Evolutionary conservation across 2,797 vertebrate genomes (phyloP), one percentile per base, ranked within the genome.

Genomic region (Anguilla megastoma): DNA sequence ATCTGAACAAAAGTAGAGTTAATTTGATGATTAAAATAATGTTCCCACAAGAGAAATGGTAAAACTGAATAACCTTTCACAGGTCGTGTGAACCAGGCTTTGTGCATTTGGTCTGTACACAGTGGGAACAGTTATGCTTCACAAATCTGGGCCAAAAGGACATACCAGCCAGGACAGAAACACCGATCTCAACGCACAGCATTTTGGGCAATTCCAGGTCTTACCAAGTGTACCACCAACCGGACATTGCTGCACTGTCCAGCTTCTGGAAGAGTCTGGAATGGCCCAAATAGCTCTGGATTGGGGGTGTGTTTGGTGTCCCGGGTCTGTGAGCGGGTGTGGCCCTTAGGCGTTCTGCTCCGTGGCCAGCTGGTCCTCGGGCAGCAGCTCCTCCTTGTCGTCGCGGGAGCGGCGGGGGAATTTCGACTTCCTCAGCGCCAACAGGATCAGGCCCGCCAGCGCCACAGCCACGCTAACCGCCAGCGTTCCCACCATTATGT

Each of bases 361-460:
- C 83, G 91, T 0, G 2, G 86, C 16, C 84, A 94, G 89, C 48
- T 89, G 85, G 48, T 95, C 92, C 1, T 93, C 92, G 0, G 93
- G 91, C 18, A 96, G 94, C 48, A 97, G 91, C 88, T 92, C 95
- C 90, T 95, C 93, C 84, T 96, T 96, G 87, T 96, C 96, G 9
- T 95, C 95, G 4, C 86, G 85, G 0, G 7, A 54, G 1, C 60
- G 90, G 58, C 54, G 88, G 2, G 9, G 14, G 36, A 84, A 52
- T 1, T 69, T 86, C 36, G 69, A 85, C 8, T 93, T 95, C 50
- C 90, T 93, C 88, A 95, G 24, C 0, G 90, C 88, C 86, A 96
- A 66, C 84, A 95, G 0, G 83, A 96, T 14, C 33, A 96, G 91
- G 0, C 90, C 88, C 0, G 86, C 88, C 87, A 96, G 89, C 87